These are phyloP conservation scores for Siniperca undulata DNA, from an alignment of 2,797 vertebrate genomes.

Conservation along the genomic window DNA sequence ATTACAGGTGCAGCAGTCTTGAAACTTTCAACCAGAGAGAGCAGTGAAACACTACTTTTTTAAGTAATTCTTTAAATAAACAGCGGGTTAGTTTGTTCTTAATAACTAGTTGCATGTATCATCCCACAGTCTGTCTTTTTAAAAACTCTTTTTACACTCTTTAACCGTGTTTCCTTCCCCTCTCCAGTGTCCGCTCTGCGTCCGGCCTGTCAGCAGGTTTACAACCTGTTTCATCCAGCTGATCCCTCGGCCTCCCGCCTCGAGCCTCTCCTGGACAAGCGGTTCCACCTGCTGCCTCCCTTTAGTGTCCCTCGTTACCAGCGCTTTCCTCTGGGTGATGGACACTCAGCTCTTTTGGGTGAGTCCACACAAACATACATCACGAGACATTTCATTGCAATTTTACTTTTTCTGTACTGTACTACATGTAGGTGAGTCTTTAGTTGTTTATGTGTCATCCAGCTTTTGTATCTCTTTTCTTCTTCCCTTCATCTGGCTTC, in stretches of 20 bases:
- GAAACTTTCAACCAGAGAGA: no score
- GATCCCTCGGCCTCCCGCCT: slow-evolving; percentile 97
- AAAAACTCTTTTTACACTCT: not conserved
- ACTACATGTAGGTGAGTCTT: slow-evolving; percentile 9
- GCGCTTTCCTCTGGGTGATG: slow-evolving; percentile 95
- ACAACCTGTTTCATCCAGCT: slow-evolving; percentile 97
- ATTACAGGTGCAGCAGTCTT: no score
- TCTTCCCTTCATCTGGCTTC: slow-evolving; percentile 70
- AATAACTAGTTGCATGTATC: no score
- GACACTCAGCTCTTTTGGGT: slow-evolving; percentile 94
- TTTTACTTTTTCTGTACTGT: not conserved
- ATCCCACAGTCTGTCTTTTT: not conserved
- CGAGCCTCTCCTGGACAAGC: slow-evolving; percentile 94
- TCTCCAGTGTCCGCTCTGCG: slow-evolving; percentile 91
- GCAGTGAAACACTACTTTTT: no score
- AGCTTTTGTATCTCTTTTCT: slow-evolving; percentile 42
- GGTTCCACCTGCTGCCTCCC: slow-evolving; percentile 94
- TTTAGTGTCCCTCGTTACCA: slow-evolving; percentile 95
- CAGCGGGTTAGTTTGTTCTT: no score
- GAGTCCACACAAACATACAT: slow-evolving; percentile 56
- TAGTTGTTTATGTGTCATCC: slow-evolving; percentile 74
- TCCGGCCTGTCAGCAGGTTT: slow-evolving; percentile 97
- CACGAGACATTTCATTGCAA: not conserved
- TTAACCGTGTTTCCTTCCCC: not conserved
- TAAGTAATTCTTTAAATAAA: no score